Evolutionary conservation across 2,888 invertebrate species (phyloP).

Genomic region (Sphaerophoria rueppellii): DNA sequence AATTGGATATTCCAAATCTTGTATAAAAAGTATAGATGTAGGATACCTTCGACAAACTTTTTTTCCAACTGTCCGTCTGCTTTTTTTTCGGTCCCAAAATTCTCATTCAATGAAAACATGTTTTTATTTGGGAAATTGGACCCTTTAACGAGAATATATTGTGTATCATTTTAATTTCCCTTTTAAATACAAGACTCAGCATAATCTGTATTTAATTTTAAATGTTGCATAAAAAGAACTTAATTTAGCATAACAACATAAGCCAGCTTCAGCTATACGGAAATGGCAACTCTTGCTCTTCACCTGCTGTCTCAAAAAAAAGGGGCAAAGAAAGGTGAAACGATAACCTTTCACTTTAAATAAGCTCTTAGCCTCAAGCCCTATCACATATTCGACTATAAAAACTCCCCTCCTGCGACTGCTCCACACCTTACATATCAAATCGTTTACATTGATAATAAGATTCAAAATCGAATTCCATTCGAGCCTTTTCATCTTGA

Average conservation of each 20-base stretch:
- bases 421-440: background rate
- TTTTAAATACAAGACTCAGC: conserved; percentile 32
- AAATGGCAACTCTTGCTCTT: background rate
- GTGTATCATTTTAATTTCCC: conserved; percentile 56
- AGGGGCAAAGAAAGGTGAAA: conserved; percentile 61
- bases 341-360: conserved; percentile 68
- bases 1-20: conserved; percentile 47
- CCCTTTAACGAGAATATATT: conserved; percentile 24
- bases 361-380: conserved; percentile 36
- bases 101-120: conserved; percentile 1
- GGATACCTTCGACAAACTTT: conserved; percentile 16
- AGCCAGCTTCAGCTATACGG: conserved; percentile 33
- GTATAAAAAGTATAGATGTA: background rate
- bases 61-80: background rate
- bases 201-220: conserved; percentile 48
- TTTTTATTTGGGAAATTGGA: conserved; percentile 4
- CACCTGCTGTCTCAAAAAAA: background rate
- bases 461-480: conserved; percentile 70
- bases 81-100: background rate
- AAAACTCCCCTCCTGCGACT: background rate
- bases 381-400: conserved; percentile 7
- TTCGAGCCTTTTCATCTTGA: conserved; percentile 53
- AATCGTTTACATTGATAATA: conserved; percentile 50
- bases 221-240: conserved; percentile 51
- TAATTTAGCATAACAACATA: conserved; percentile 56